Percentiles rank a stretch among this genome's conserved stretches.
These are phyloP conservation scores for Orthosia cruda DNA, from an alignment of 2,888 invertebrate species.

Conservation along the genomic window DNA sequence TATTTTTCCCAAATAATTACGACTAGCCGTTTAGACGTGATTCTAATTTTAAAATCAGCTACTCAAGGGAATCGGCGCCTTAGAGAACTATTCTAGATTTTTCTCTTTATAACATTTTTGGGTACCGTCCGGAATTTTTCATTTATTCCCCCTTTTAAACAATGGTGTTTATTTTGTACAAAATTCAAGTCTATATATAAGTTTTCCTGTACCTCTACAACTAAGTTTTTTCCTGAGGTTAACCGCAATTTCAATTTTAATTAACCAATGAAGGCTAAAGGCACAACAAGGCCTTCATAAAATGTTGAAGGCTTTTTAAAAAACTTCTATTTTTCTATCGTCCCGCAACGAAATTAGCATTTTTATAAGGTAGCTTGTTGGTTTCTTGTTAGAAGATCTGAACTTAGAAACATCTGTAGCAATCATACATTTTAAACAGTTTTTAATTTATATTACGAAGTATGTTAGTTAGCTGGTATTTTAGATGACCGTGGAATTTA, in stretches of 20 bases:
- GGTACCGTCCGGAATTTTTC: background rate
- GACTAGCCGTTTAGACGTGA: too few species aligned
- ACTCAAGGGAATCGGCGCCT: too few species aligned
- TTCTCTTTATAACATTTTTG: background rate
- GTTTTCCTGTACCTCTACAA: conserved; percentile 37
- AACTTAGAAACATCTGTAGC: conserved; percentile 24
- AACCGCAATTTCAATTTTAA: conserved; percentile 57
- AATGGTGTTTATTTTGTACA: background rate
- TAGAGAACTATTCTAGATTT: background rate
- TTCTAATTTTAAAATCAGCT: too few species aligned
- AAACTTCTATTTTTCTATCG: conserved; percentile 30
- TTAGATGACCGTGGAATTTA: too few species aligned
- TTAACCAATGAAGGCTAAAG: conserved; percentile 38
- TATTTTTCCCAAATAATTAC: too few species aligned
- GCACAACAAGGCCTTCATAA: conserved; percentile 36
- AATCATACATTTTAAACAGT: background rate
- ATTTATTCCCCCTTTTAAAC: background rate
- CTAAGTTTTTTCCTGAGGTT: conserved; percentile 31
- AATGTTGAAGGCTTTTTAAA: conserved; percentile 23
- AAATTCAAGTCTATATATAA: conserved; percentile 21
- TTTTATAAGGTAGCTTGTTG: conserved; percentile 46
- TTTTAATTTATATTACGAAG: conserved; percentile 6
- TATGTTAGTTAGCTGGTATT: too few species aligned
- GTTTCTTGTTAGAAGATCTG: conserved; percentile 18
- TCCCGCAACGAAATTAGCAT: conserved; percentile 48